phyloP scores from a whole-genome alignment of 2,797 vertebrate genomes.

The Lagorchestes hirsutus region DNA sequence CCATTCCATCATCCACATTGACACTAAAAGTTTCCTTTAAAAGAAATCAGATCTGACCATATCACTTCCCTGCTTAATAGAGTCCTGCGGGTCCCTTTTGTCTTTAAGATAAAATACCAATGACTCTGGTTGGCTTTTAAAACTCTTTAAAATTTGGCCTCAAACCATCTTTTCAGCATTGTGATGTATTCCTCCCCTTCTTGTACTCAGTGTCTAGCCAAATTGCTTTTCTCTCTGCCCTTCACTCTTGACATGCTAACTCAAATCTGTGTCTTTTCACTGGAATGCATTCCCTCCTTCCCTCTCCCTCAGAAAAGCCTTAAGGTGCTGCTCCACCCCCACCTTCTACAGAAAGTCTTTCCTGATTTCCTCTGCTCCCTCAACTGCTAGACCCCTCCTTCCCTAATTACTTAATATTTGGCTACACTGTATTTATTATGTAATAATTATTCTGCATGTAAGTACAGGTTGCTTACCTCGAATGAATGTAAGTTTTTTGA shows the following conservation, averaged over 20 bases:
- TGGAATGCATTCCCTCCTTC: neutral
- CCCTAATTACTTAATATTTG: neutral
- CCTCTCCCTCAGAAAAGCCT: neutral
- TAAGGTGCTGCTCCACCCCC: too few relatives aligned
- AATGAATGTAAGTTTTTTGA: neutral
- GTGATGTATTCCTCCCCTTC: neutral
- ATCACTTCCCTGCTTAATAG: neutral
- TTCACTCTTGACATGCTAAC: neutral
- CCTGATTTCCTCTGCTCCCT: neutral
- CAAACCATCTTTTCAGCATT: neutral
- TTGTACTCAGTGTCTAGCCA: neutral
- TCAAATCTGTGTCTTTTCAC: neutral
- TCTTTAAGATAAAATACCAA: neutral
- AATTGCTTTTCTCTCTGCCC: neutral
- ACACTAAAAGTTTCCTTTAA: neutral
- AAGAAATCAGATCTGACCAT: neutral
- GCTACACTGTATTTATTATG: neutral
- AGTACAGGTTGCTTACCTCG: neutral
- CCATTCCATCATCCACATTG: neutral
- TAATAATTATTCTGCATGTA: neutral
- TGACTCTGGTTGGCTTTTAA: neutral
- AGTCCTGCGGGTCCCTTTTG: neutral
- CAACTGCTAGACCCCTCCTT: neutral
- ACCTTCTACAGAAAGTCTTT: neutral
- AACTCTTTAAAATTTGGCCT: neutral